Evolutionary conservation across 1,140 invertebrate species (phyloP).

Genomic region (Musca domestica): DNA sequence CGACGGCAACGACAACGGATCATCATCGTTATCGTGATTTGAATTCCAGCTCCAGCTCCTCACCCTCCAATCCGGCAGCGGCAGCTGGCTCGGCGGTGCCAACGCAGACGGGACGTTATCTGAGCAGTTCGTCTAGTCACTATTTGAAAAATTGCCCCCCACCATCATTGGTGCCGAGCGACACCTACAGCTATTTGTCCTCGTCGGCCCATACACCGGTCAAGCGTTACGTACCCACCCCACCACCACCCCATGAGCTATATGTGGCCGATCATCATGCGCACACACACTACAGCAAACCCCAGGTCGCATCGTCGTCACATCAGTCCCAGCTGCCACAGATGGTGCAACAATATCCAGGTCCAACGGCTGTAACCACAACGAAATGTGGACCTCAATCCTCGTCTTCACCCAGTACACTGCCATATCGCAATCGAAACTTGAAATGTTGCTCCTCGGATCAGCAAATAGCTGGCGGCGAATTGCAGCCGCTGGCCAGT

Average conservation of each 20-base stretch:
- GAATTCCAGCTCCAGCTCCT: background rate
- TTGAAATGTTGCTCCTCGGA: slow-evolving; percentile 7
- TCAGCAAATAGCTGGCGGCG: background rate
- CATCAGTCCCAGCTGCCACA: background rate
- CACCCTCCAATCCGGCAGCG: background rate
- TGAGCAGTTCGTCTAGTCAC: background rate
- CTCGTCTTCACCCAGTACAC: background rate
- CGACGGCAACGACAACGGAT: too few relatives aligned
- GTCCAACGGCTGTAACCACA: background rate
- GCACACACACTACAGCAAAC: background rate
- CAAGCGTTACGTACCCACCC: slow-evolving; percentile 51
- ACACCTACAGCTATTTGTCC: slow-evolving; percentile 43
- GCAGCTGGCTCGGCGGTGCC: background rate
- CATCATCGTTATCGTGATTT: slow-evolving; percentile 1
- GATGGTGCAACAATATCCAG: background rate
- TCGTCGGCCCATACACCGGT: slow-evolving; percentile 52
- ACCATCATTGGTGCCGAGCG: slow-evolving; percentile 32
- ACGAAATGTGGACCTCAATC: background rate
- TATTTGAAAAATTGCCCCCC: slow-evolving; percentile 27
- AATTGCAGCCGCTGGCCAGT: background rate
- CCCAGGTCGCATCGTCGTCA: background rate
- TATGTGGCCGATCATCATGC: background rate
- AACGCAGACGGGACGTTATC: slow-evolving; percentile 6
- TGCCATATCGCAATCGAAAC: slow-evolving; percentile 4
- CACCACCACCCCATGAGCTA: slow-evolving; percentile 44